phyloP scores from a whole-genome alignment of 2,797 vertebrate species.

The Helarctos malayanus region DNA sequence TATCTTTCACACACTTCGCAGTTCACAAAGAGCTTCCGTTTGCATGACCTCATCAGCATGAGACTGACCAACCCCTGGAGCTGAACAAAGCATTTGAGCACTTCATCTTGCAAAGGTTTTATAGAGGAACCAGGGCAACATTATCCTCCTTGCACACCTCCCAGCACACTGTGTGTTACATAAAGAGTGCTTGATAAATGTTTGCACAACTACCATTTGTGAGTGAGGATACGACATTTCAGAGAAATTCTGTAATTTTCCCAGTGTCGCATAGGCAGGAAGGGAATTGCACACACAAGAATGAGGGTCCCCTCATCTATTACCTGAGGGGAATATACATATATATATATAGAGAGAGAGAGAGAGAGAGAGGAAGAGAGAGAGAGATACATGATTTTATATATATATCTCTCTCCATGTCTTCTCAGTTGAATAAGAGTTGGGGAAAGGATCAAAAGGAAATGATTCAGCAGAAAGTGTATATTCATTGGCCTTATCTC shows the following conservation, averaged over 20 bases:
- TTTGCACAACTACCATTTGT: not conserved
- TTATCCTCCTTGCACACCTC: not conserved
- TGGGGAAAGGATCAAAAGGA: slow-evolving; percentile 20
- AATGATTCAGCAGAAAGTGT: slow-evolving; percentile 9
- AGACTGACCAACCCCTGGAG: not conserved
- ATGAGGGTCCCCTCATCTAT: not conserved
- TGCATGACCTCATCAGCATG: not conserved
- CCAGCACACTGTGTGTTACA: not conserved
- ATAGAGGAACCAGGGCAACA: not conserved
- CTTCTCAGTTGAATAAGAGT: slow-evolving; percentile 15
- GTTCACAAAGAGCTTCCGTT: not conserved
- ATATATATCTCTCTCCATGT: not conserved
- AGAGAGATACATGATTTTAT: too few species aligned
- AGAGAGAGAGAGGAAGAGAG: too few species aligned
- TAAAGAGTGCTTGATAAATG: not conserved
- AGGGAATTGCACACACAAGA: not conserved
- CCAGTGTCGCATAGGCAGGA: not conserved
- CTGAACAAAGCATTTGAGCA: not conserved
- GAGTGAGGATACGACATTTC: slow-evolving; percentile 22
- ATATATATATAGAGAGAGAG: not conserved
- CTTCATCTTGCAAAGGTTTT: not conserved
- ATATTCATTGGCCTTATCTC: not conserved
- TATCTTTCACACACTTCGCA: not conserved
- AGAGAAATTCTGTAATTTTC: not conserved
- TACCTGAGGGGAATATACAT: not conserved